Evolutionary conservation across 2,888 invertebrate genomes (phyloP).

Genomic region (Epsilonema sp.): DNA sequence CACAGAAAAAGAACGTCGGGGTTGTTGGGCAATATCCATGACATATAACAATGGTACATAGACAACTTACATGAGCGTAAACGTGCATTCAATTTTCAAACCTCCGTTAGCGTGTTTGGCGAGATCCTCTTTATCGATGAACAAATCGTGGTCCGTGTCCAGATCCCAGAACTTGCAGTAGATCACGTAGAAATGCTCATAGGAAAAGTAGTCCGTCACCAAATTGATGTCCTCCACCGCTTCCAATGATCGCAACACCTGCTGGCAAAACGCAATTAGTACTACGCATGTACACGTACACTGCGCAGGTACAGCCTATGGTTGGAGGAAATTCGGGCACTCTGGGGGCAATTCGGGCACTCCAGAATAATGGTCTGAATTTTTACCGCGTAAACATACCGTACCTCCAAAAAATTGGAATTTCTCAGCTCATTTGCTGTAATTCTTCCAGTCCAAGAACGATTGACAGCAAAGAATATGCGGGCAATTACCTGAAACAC

Average conservation of each 20-base stretch:
- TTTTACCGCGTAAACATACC: too few species aligned
- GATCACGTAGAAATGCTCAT: conserved; percentile 99
- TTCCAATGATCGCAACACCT: conserved; percentile 51
- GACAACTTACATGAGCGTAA: too few species aligned
- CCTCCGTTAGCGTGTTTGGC: conserved; percentile 87
- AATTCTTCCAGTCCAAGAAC: conserved; percentile 86
- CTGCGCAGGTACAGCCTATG: not conserved
- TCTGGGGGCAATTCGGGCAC: too few species aligned
- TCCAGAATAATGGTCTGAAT: not conserved
- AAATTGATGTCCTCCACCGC: conserved; percentile 94
- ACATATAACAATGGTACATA: too few species aligned
- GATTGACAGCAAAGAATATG: conserved; percentile 88
- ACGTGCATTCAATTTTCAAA: too few species aligned
- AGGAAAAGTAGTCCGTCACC: conserved; percentile 54
- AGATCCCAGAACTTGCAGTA: conserved; percentile 99
- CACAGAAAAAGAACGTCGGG: not conserved
- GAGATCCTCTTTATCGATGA: conserved; percentile 78
- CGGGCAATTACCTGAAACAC: conserved; percentile 65
- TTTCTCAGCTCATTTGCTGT: conserved; percentile 66
- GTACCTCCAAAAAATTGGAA: conserved; percentile 45
- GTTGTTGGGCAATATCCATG: too few species aligned
- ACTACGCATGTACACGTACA: not conserved
- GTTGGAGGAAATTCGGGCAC: too few species aligned
- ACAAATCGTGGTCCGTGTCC: conserved; percentile 90
- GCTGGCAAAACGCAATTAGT: conserved; percentile 8